Base-by-base conservation (phyloP, 2,888 invertebrate genomes). In the Diplolepis rosae region DNA sequence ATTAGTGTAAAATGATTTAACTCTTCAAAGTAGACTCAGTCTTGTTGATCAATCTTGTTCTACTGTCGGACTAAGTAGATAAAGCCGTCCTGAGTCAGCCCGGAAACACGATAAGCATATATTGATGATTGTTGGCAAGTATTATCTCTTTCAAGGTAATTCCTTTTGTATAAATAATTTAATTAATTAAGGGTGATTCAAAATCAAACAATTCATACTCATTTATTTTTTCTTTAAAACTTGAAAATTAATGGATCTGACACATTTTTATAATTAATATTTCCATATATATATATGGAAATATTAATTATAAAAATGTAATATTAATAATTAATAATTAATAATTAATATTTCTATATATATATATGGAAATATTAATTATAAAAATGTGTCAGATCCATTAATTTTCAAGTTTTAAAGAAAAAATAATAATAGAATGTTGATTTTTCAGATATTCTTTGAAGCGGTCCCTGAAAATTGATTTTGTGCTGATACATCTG, bases 391-490 rank as follows among this genome's bases (percentile, higher is more conserved):
- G n/a, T n/a, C n/a, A n/a, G n/a, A n/a, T n/a, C n/a, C n/a, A n/a
- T n/a, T n/a, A n/a, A n/a, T n/a, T n/a, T n/a, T n/a, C n/a, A n/a
- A n/a, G n/a, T n/a, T n/a, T n/a, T n/a, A n/a, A n/a, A n/a, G n/a
- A n/a, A n/a, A n/a, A n/a, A n/a, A 4, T 48, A 48, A 48, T 9
- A 56, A 35, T 56, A 6, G 2, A 22, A 22, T 56, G 32, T 56
- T 5, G 56, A 56, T 56, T 35, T 35, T 35, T 32, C 32, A 27
- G 6, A 18, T 39, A 30, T 39, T 54, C 28, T 42, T 68, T 28
- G 68, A 27, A 52, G 68, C 51, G 24, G 1, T 39, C 42, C 54
- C 35, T 56, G 22, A 35, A 54, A 68, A 68, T 68, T 42, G 68
- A 68, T 68, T 54, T 68, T 54, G 54, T 54, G 54, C 48, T 30